phyloP scores from a whole-genome alignment of 2,888 invertebrate species.

The Chrysomela aeneicollis region DNA sequence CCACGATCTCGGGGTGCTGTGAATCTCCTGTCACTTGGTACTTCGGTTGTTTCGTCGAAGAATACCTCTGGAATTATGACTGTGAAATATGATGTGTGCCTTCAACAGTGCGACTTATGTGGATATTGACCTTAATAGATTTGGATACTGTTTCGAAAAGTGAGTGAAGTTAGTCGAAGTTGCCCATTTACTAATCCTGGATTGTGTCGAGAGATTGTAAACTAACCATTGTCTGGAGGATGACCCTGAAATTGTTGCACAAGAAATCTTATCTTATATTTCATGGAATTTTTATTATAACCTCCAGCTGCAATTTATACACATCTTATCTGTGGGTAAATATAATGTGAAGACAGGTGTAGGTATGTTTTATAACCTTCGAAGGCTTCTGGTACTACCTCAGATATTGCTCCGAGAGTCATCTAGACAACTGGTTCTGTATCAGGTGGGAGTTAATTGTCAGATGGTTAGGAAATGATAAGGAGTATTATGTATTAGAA shows the following conservation, averaged over 20 bases:
- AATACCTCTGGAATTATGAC: slow-evolving; percentile 24
- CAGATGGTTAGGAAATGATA: background rate
- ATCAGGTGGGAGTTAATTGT: background rate
- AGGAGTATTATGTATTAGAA: background rate
- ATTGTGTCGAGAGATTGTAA: background rate
- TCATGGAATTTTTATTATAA: background rate
- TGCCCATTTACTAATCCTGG: background rate
- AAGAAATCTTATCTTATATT: background rate
- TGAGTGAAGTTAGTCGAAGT: slow-evolving; percentile 13
- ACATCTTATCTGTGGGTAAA: background rate
- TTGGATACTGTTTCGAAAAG: slow-evolving; percentile 26
- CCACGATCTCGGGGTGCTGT: slow-evolving; percentile 22
- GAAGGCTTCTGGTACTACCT: slow-evolving; percentile 1
- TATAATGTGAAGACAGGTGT: background rate
- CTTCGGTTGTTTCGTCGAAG: slow-evolving; percentile 8
- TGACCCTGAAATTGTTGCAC: background rate
- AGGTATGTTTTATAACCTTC: background rate
- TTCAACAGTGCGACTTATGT: slow-evolving; percentile 34
- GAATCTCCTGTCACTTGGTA: slow-evolving; percentile 11
- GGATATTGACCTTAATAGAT: slow-evolving; percentile 30
- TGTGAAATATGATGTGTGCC: slow-evolving; percentile 32
- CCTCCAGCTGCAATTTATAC: background rate
- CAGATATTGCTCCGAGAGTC: background rate
- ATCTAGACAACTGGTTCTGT: background rate
- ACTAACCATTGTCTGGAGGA: background rate